These are phyloP conservation scores for Pempheris klunzingeri DNA, from an alignment of 2,797 vertebrate genomes.

Conservation along the genomic window DNA sequence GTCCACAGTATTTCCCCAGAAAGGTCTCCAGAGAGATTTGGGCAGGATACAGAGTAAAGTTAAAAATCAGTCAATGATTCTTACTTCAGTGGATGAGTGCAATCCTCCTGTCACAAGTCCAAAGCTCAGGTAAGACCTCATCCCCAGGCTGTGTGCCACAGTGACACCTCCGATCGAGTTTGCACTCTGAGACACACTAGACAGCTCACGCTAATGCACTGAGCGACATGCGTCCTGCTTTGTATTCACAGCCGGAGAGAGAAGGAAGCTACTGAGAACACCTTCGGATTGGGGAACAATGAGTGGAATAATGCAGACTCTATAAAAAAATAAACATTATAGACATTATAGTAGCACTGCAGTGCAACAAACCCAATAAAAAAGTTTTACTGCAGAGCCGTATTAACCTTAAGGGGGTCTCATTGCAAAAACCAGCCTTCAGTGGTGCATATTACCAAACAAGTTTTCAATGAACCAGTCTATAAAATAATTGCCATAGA, in stretches of 20 bases:
- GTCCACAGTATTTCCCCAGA: conserved; percentile 26
- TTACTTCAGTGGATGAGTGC: conserved; percentile 26
- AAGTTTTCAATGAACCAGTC: neutral
- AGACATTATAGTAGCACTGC: neutral
- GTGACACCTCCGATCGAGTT: conserved; percentile 12
- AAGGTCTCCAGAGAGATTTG: neutral
- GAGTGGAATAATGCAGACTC: neutral
- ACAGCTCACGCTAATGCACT: neutral
- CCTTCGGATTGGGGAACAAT: neutral
- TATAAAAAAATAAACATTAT: no score
- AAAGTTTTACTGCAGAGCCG: no score
- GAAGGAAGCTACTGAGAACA: neutral
- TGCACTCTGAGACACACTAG: neutral
- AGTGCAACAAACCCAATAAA: no score
- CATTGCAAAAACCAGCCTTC: no score
- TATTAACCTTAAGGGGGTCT: no score
- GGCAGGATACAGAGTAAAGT: conserved; percentile 2
- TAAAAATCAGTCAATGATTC: conserved; percentile 11
- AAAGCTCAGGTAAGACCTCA: neutral
- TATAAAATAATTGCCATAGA: neutral
- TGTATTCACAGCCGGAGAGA: neutral
- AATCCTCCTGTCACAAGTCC: conserved; percentile 27
- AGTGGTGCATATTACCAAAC: neutral
- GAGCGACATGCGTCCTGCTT: neutral
- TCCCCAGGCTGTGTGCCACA: neutral